Evolutionary conservation across 2,113 vertebrate genomes (phyloP), one percentile per base, ranked within the genome.

Genomic region (Menidia beryllina): DNA sequence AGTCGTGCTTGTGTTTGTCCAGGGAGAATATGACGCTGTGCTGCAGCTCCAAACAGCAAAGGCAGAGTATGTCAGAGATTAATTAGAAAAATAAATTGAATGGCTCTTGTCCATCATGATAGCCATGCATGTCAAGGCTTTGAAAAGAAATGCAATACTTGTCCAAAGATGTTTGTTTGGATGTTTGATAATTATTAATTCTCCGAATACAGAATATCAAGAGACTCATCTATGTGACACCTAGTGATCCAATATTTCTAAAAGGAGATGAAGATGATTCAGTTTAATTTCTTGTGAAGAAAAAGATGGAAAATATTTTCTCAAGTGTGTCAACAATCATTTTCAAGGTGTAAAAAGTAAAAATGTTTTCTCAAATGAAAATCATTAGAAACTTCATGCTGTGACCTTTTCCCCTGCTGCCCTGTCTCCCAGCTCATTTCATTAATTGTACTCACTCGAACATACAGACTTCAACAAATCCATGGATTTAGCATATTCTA

Each of bases 401-500:
- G 38, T 45, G 30, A 78, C 57, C 23, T 74, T 51, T n/a, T 47
- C 11, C 51, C 39, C 36, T 36, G 41, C 25, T 20, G 27, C n/a
- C 26, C 48, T 10, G 23, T 53, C 34, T 36, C 7, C 12, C 34
- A 5, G 36, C 53, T 68, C 23, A 47, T 64, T 72, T 71, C 69
- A 66, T 62, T 59, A 81, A 82, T 75, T 75, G 25, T 23, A 6
- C 30, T 41, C 6, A 77, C 72, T 76, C 65, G 63, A 36, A 62
- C 11, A 21, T 2, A 54, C 55, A 48, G 24, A 75, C 55, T 49
- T 69, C n/a, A 55, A 58, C 47, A 72, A 57, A 72, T 23, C 47
- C 58, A n/a, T 1, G 9, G 17, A 48, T 34, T 27, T 24, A 65
- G 72, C 17, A 30, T 24, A 41, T 49, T 59, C 8, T 0, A 1